Base-by-base conservation (phyloP, 2,113 vertebrate species). In the Eublepharis macularius region DNA sequence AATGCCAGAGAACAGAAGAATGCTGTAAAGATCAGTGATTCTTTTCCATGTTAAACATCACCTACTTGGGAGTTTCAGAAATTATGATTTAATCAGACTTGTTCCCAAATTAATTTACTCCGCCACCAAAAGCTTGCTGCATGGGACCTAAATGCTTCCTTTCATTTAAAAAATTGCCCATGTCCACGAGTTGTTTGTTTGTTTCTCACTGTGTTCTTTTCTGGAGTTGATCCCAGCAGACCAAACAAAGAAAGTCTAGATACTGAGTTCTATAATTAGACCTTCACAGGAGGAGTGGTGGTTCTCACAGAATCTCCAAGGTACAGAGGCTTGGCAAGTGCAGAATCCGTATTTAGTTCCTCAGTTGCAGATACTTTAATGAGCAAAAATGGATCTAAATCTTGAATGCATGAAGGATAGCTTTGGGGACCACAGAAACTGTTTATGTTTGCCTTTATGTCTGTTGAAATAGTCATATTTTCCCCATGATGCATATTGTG, bases 11-110 rank as follows among this genome's bases (percentile, higher is more conserved):
- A 93, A 83, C 77, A 63, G 73, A 73, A 29, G 41, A 57, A 45
- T 79, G 43, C 69, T 70, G 82, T 6, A 9, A 84, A 77, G 47
- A 69, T 36, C 57, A 80, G 0, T 0, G 51, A 34, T 86, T 90
- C 39, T 81, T 80, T 47, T 4, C 51, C 36, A 26, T 63, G 73
- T 39, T 86, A 10, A 84, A 88, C 26, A 17, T 2, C 6, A 43
- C 66, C 75, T 83, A 24, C 75, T 0, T 0, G 84, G 36, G 89
- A 89, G 6, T 87, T 90, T 69, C 86, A 89, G 79, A 88, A 92
- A 73, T 90, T 82, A 82, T 17, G 6, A 47, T 49, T 13, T 1
- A 84, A 70, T 80, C 2, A 41, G 76, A 63, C 79, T 70, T 85
- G 68, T 29, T 84, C 43, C 73, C 89, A 85, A 76, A 73, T 57